Base-by-base conservation (phyloP, 92 coral and sea anemone species). In the Bergia sp. region DNA sequence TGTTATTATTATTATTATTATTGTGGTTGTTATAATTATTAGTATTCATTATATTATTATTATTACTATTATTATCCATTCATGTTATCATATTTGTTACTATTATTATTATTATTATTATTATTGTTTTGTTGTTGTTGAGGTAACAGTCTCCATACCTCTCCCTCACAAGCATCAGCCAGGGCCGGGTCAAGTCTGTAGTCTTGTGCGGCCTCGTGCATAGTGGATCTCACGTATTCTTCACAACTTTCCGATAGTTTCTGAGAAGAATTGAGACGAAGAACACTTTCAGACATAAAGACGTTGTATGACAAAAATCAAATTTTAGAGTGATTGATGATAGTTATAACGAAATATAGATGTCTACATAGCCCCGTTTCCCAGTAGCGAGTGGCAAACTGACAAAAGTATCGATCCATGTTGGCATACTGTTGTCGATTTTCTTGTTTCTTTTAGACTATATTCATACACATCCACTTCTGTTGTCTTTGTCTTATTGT, bases 171-270 rank as follows among this genome's bases (percentile, higher is more conserved):
- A 66, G 91, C 94, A 42, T 91, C 92, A 1, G 94, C 93, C 18
- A 97, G 94, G 55, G 90, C 91, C 13, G 97, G 94, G 37, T 97
- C 98, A 58, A 97, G 85, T 41, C 99, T 93, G 77, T 93, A 97
- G 88, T 97, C 99, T 66, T 86, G 76, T 23, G 96, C 98, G n/a
- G 98, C 99, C 21, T 95, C 96, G 20, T 94, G 91, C 77, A 93
- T 94, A 13, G 92, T 94, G 49, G 81, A 89, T 13, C 89, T 89
- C 21, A 96, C 89, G 66, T 94, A 94, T 1, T 67, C 92, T 83
- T 91, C 95, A 85, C 99, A 97, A 1, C 92, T 95, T 40, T 92
- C 97, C 37, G 98, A 88, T 23, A 96, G 89, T 23, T 49, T 74
- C 98, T 96, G 40, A n/a, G 44, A 86, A 71, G 23, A 20, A 4